These are phyloP conservation scores for Petromus typicus DNA, from an alignment of 2,113 vertebrate genomes.

Conservation along the genomic window DNA sequence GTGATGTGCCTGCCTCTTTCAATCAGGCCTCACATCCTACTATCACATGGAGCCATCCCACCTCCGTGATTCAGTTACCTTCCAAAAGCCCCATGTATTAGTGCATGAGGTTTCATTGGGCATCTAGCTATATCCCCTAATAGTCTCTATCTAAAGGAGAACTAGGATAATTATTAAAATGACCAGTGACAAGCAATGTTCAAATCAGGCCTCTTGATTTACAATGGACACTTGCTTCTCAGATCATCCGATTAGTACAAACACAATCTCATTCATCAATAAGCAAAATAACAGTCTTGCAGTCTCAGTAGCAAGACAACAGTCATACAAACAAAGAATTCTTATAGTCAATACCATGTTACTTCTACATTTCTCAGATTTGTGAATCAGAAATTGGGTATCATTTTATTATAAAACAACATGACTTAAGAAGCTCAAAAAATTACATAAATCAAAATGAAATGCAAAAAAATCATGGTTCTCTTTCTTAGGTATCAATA, in stretches of 20 bases:
- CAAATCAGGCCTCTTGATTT: constrained; percentile 2
- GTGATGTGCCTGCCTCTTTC: not conserved
- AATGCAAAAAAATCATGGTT: not conserved
- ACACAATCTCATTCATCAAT: not conserved
- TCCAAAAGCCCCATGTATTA: not conserved
- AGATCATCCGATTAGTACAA: not conserved
- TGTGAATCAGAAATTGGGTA: constrained; percentile 4
- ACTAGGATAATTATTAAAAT: not conserved
- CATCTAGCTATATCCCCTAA: not conserved
- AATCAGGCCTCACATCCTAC: not conserved
- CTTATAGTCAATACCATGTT: not conserved
- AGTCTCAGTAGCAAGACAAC: not conserved
- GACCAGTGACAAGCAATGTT: not conserved
- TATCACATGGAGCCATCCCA: not conserved
- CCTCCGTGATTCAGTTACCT: not conserved
- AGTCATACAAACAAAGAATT: not conserved
- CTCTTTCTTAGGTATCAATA: not conserved
- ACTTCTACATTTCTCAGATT: not conserved
- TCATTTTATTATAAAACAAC: not conserved
- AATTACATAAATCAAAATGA: constrained; percentile 42
- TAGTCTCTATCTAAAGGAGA: constrained; percentile 31
- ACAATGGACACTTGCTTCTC: not conserved
- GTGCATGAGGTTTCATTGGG: not conserved
- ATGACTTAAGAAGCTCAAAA: not conserved
- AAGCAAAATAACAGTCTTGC: not conserved